phyloP scores from a whole-genome alignment of 2,113 vertebrate species.

The Boleophthalmus pectinirostris region DNA sequence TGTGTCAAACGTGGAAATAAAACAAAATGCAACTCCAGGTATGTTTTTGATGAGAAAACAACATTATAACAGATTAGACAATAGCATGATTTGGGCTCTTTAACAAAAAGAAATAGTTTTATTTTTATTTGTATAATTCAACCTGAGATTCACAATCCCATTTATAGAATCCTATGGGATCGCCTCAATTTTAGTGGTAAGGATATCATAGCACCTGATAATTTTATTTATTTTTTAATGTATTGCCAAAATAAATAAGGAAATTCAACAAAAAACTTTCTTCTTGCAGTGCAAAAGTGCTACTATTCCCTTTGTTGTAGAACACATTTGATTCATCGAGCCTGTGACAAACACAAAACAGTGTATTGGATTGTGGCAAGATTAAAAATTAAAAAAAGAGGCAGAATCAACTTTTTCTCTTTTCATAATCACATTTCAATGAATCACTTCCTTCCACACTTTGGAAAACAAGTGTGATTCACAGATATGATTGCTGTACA shows the following conservation, averaged over 20 bases:
- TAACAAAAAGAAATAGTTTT: background rate
- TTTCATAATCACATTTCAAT: constrained; percentile 28
- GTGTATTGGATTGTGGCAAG: background rate
- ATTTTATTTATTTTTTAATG: no score
- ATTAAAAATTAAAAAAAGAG: background rate
- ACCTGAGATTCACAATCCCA: background rate
- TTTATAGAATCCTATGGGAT: background rate
- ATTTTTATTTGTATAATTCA: background rate
- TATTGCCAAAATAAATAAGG: no score
- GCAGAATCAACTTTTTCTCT: background rate
- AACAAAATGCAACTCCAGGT: no score
- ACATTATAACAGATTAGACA: no score
- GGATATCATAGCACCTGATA: no score
- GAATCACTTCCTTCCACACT: constrained; percentile 10
- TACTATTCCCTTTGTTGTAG: background rate
- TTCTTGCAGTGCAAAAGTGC: background rate
- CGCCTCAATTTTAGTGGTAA: no score
- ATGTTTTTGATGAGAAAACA: no score
- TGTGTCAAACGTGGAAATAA: no score
- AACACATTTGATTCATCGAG: background rate
- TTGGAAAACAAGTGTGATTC: constrained; percentile 22
- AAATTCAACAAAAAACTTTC: background rate
- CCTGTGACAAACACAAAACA: background rate
- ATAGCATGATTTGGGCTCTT: no score
- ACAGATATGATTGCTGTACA: constrained; percentile 50